Conservation (phyloP, 2,113 vertebrate genomes). For the Leptodactylus fuscus region DNA sequence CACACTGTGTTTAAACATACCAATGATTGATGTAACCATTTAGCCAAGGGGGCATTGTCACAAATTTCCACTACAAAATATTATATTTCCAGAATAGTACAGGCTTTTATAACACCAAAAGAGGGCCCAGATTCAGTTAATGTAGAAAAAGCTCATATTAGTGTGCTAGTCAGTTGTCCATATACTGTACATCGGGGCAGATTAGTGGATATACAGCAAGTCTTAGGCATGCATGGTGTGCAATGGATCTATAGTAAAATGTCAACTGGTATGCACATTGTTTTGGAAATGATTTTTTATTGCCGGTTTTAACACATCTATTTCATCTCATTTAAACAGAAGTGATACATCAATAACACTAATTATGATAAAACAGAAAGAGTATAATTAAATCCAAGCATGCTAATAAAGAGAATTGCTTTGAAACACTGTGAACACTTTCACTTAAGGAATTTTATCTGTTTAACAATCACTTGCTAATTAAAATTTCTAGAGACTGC, state of each 20-base stretch:
- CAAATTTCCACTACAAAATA: too few species aligned
- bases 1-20: too few species aligned
- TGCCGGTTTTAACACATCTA: neutral
- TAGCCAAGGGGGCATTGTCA: too few species aligned
- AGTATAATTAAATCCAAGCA: conserved; percentile 8
- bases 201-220: too few species aligned
- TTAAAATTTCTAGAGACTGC: neutral
- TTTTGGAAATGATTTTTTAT: neutral
- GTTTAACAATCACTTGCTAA: conserved; percentile 13
- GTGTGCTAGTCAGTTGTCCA: too few species aligned
- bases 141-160: too few species aligned
- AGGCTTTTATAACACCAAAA: too few species aligned
- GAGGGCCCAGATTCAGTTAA: too few species aligned
- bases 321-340: conserved; percentile 10
- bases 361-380: neutral
- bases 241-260: neutral
- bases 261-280: neutral
- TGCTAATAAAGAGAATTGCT: conserved; percentile 10
- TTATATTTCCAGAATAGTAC: too few species aligned
- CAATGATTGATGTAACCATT: too few species aligned
- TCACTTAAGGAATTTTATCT: conserved; percentile 19
- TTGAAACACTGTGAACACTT: neutral
- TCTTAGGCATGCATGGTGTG: too few species aligned
- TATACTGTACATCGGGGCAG: too few species aligned
- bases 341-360: conserved; percentile 11